Conservation (phyloP, 2,797 vertebrate genomes). For the Okamejei kenojei region DNA sequence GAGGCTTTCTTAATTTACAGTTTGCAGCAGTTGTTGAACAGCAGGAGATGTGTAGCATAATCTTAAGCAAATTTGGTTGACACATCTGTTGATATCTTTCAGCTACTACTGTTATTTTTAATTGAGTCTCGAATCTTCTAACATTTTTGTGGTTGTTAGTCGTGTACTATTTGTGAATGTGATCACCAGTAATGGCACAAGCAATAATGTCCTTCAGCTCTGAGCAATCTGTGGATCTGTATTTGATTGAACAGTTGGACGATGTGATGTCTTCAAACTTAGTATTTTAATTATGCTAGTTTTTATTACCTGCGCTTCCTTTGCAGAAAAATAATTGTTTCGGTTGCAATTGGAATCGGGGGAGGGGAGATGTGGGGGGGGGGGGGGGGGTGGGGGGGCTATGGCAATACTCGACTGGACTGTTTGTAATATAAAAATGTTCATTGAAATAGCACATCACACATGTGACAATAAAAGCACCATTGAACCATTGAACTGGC, state of each 20-base stretch:
- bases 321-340: background rate
- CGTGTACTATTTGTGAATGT: background rate
- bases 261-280: background rate
- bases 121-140: background rate
- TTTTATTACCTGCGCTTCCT: background rate
- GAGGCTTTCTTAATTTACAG: background rate
- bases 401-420: too few species aligned
- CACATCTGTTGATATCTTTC: constrained; percentile 8
- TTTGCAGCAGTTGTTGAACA: background rate
- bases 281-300: background rate
- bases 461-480: too few species aligned
- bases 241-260: background rate
- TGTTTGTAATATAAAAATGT: too few species aligned
- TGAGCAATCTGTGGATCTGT: background rate
- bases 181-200: too few species aligned
- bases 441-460: too few species aligned
- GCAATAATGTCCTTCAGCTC: background rate
- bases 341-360: background rate
- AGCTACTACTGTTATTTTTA: constrained; percentile 1
- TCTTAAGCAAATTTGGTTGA: constrained; percentile 1
- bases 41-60: background rate
- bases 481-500: background rate
- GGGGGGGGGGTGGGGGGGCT: too few species aligned
- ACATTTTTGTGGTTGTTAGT: background rate
- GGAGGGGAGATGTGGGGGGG: too few species aligned